These are phyloP conservation scores for Drosophila niveifrons DNA, from an alignment of 2,888 invertebrate species.

Conservation along the genomic window DNA sequence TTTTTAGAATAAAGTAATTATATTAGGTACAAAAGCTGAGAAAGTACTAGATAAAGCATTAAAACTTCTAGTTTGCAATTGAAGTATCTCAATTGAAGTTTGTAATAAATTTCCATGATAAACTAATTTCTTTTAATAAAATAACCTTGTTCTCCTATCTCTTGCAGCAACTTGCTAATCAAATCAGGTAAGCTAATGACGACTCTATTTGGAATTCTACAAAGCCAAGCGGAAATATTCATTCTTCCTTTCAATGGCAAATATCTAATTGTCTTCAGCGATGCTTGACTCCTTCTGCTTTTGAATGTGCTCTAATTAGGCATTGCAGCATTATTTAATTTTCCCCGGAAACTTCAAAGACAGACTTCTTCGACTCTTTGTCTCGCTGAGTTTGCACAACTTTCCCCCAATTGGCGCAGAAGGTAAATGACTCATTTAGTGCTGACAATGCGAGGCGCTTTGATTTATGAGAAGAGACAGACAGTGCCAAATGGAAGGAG, in stretches of 20 bases:
- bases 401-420: not conserved
- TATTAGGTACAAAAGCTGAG: not conserved
- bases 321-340: conserved; percentile 49
- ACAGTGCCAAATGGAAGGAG: not conserved
- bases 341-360: conserved; percentile 55
- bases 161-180: conserved; percentile 51
- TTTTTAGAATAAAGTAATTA: no score
- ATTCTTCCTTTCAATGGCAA: conserved; percentile 9
- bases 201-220: conserved; percentile 1
- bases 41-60: no score
- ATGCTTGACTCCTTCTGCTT: not conserved
- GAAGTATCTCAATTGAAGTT: not conserved
- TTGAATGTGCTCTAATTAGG: conserved; percentile 47
- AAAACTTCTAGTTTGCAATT: no score
- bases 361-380: not conserved
- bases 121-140: conserved; percentile 15
- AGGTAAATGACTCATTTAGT: conserved; percentile 67
- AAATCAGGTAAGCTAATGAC: conserved; percentile 61
- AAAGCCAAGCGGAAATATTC: conserved; percentile 22
- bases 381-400: not conserved
- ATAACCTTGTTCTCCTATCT: conserved; percentile 3
- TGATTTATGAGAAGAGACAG: conserved; percentile 54
- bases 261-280: conserved; percentile 39
- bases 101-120: not conserved
- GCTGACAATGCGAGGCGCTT: conserved; percentile 57